Evolutionary conservation across 2,797 vertebrate genomes (phyloP).

Genomic region (Chlorospingus flavigularis): DNA sequence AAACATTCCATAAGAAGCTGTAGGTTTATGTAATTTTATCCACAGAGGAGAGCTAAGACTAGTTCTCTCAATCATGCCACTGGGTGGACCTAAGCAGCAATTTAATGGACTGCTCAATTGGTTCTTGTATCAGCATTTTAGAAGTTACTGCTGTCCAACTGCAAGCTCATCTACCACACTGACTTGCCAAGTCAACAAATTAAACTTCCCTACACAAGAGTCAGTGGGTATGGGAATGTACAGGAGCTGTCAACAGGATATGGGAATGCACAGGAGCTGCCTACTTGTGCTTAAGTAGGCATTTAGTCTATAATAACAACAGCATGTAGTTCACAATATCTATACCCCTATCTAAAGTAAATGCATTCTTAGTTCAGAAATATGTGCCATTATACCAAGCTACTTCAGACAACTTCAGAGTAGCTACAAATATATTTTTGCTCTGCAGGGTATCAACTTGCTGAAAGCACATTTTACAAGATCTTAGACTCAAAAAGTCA

Average conservation of each 20-base stretch:
- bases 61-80: background rate
- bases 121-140: background rate
- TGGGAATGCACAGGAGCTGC: background rate
- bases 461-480: background rate
- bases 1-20: background rate
- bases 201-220: background rate
- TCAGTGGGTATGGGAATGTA: background rate
- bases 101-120: background rate
- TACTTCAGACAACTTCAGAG: background rate
- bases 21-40: background rate
- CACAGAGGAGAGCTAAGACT: background rate
- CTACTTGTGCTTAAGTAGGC: background rate
- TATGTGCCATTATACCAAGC: background rate
- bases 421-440: background rate
- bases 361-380: background rate
- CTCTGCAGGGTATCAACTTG: background rate
- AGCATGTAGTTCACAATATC: background rate
- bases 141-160: background rate
- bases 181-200: background rate
- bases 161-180: background rate
- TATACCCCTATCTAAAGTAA: background rate
- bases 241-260: background rate
- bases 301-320: background rate
- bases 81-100: background rate
- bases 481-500: background rate